These are phyloP conservation scores for Lacanobia oleracea DNA, from an alignment of 2,888 invertebrate species.

Conservation along the genomic window DNA sequence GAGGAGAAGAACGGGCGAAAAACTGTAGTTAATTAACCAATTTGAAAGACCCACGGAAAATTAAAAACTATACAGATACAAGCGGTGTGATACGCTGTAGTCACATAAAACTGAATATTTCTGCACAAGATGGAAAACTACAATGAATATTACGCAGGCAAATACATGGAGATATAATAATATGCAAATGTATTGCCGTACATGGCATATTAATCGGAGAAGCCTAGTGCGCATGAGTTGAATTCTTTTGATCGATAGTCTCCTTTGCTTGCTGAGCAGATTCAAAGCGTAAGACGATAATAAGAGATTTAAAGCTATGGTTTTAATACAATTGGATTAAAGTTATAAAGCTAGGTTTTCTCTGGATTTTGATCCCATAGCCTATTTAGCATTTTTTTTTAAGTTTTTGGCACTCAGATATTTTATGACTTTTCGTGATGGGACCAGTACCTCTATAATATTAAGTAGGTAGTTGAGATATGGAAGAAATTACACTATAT, in stretches of 20 bases:
- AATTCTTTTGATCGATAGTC: conserved; percentile 24
- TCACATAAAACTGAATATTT: conserved; percentile 3
- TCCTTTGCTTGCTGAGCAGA: neutral
- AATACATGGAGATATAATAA: conserved; percentile 47
- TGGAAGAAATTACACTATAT: no score
- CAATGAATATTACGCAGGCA: conserved; percentile 44
- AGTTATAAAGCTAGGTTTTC: no score
- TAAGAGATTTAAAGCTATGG: neutral
- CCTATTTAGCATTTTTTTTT: no score
- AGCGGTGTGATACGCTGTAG: neutral
- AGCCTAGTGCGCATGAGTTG: conserved; percentile 29
- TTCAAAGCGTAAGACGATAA: neutral
- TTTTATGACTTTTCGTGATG: no score
- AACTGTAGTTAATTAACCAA: no score
- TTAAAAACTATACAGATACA: neutral
- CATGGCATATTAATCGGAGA: conserved; percentile 32
- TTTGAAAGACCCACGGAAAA: no score
- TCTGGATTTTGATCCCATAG: no score
- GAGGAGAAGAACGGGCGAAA: no score
- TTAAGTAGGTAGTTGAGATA: no score
- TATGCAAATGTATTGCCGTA: conserved; percentile 36
- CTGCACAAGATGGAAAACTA: conserved; percentile 46
- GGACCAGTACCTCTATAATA: no score
- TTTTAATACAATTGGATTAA: neutral
- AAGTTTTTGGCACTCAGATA: no score